Percentiles rank a stretch among this genome's conserved stretches.
phyloP scores from a whole-genome alignment of 2,797 vertebrate species.

The Anisognathus igniventris region DNA sequence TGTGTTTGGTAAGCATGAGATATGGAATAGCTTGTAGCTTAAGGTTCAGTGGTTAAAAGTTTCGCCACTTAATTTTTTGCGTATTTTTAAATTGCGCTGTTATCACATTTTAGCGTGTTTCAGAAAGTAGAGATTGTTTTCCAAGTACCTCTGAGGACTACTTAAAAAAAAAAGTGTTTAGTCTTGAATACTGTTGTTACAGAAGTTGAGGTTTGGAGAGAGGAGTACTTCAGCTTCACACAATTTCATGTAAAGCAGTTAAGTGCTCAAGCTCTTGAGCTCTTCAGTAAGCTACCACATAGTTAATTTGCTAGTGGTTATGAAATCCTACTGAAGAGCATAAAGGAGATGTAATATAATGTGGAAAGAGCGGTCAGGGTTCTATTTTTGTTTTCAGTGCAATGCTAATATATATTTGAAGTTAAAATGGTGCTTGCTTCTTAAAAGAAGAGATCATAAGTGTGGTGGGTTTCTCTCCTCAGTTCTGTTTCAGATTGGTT shows the following conservation, averaged over 20 bases:
- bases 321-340: background rate
- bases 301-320: background rate
- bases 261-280: background rate
- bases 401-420: background rate
- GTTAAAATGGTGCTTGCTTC: background rate
- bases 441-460: background rate
- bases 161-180: background rate
- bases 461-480: background rate
- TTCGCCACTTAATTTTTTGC: background rate
- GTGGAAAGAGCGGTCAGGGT: background rate
- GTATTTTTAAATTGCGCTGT: background rate
- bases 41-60: background rate
- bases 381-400: background rate
- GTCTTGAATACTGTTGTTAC: background rate
- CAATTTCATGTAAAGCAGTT: background rate
- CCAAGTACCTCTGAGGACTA: background rate
- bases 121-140: background rate
- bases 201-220: background rate
- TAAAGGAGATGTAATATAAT: background rate
- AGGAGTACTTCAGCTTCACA: background rate
- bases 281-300: background rate
- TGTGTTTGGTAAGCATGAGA: background rate
- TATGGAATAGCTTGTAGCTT: background rate
- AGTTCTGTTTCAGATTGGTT: background rate
- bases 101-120: background rate